These are phyloP conservation scores for Ciconia nigra DNA, from an alignment of 2,797 vertebrate species.

Conservation along the genomic window DNA sequence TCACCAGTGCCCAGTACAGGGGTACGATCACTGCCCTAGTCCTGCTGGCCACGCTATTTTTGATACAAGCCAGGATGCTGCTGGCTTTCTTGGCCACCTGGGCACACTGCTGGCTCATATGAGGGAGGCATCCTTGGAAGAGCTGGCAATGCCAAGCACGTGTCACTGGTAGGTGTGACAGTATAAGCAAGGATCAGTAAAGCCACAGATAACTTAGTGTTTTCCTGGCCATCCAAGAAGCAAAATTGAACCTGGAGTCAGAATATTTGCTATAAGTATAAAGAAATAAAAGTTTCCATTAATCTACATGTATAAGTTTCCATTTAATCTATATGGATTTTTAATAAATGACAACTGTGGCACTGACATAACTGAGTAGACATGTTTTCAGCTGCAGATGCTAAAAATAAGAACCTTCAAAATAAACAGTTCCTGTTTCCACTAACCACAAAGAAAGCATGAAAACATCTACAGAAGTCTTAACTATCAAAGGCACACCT, in stretches of 20 bases:
- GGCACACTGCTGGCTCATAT: too few species aligned
- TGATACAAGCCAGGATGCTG: too few species aligned
- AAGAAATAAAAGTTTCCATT: background rate
- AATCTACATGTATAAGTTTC: background rate
- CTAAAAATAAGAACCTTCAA: conserved; percentile 13
- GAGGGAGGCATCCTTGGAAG: background rate
- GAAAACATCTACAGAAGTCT: conserved; percentile 29
- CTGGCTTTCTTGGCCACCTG: too few species aligned
- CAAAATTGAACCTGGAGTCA: background rate
- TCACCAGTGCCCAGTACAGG: too few species aligned
- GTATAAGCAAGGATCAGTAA: background rate
- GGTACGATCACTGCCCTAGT: too few species aligned
- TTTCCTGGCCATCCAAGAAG: background rate
- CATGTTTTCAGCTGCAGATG: background rate
- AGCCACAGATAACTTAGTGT: background rate
- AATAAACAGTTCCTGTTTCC: conserved; percentile 27
- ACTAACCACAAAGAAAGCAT: background rate
- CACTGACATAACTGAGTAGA: background rate
- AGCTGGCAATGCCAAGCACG: background rate
- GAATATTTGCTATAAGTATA: background rate
- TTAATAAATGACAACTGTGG: background rate
- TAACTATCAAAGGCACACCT: conserved; percentile 34
- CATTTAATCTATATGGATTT: background rate
- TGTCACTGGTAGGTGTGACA: background rate
- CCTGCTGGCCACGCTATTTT: too few species aligned